phyloP scores from a whole-genome alignment of 2,797 vertebrate species.

The Rhinophrynus dorsalis region DNA sequence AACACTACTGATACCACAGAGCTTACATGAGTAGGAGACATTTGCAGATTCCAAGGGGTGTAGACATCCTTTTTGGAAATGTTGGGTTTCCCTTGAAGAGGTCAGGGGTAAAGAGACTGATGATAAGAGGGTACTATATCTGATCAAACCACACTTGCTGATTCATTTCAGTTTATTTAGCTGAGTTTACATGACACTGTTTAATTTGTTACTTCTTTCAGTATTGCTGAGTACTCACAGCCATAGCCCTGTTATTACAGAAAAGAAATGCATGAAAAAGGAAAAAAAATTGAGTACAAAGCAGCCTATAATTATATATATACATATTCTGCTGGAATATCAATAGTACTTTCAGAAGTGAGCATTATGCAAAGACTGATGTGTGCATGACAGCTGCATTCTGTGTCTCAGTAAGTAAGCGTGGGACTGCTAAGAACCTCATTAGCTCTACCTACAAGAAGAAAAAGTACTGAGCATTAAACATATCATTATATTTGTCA shows the following conservation, averaged over 20 bases:
- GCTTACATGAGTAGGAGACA: no score
- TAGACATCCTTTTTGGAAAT: no score
- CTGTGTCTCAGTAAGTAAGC: conserved; percentile 6
- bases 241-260: not conserved
- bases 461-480: not conserved
- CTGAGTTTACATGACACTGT: not conserved
- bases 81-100: no score
- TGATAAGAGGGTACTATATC: not conserved
- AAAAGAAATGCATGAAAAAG: conserved; percentile 23
- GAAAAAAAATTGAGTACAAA: conserved; percentile 1
- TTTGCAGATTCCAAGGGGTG: no score
- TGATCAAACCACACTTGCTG: conserved; percentile 9
- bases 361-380: conserved; percentile 24
- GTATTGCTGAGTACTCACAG: not conserved
- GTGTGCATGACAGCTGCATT: conserved; percentile 33
- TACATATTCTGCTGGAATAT: conserved; percentile 15
- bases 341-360: conserved; percentile 25
- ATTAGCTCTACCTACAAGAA: conserved; percentile 8
- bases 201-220: conserved; percentile 17
- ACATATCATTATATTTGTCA: conserved; percentile 1
- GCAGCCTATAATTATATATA: conserved; percentile 32
- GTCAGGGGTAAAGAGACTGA: not conserved
- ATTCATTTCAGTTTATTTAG: conserved; percentile 14
- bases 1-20: no score
- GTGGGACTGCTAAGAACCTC: conserved; percentile 27